phyloP scores from a whole-genome alignment of 2,888 invertebrate species.

The Aleiodes alternator region DNA sequence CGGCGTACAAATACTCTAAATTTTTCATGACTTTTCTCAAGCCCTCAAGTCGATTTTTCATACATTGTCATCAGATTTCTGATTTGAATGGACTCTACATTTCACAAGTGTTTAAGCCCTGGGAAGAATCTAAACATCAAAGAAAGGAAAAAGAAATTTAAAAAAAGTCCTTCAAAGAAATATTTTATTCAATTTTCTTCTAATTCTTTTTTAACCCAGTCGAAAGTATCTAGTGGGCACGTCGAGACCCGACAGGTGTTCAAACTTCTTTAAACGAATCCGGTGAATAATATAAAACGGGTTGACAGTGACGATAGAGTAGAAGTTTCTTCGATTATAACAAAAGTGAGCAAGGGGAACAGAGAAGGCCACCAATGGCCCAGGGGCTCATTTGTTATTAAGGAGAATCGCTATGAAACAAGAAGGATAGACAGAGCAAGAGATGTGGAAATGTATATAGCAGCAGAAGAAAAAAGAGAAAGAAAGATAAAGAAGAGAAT shows the following conservation, averaged over 20 bases:
- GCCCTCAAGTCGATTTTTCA: no score
- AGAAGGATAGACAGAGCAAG: slow-evolving; percentile 20
- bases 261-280: slow-evolving; percentile 72
- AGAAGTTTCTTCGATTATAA: slow-evolving; percentile 72
- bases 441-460: slow-evolving; percentile 24
- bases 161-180: background rate
- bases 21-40: no score
- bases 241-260: slow-evolving; percentile 63
- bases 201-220: slow-evolving; percentile 7
- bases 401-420: slow-evolving; percentile 54
- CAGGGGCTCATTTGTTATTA: slow-evolving; percentile 74
- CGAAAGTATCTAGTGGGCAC: slow-evolving; percentile 40
- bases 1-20: no score
- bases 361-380: slow-evolving; percentile 59
- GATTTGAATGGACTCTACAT: no score
- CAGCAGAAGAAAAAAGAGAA: background rate
- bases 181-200: background rate
- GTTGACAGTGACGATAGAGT: slow-evolving; percentile 70
- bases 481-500: slow-evolving; percentile 27
- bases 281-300: slow-evolving; percentile 69
- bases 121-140: background rate
- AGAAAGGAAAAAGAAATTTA: slow-evolving; percentile 10
- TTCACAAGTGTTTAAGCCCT: no score
- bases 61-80: no score
- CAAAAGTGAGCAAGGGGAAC: slow-evolving; percentile 64